Base-by-base conservation (phyloP, 1,140 invertebrate species). In the Euglossa dilemma region DNA sequence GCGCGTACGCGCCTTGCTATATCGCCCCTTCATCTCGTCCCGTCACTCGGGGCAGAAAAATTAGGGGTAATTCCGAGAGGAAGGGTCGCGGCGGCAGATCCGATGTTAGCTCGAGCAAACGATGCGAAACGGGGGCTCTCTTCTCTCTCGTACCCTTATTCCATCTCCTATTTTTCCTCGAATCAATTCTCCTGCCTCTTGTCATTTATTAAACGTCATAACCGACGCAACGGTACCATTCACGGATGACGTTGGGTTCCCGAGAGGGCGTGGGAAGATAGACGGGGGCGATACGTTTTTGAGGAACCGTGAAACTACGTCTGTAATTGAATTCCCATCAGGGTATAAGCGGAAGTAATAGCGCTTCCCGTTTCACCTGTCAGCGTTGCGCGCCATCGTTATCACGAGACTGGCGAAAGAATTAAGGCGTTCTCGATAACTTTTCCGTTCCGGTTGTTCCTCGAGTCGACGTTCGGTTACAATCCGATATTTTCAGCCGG, bases 131-230 rank as follows among this genome's bases (percentile, higher is more conserved):
- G 47, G 9, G 4, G 43, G 25, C n/a, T 59, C 23, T 59, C 23
- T 59, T 59, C 5, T 25, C 36, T 12, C n/a, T 12, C 0, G 18
- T 14, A 2, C 36, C 36, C 36, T 36, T 36, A 36, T 7, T 28
- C n/a, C 52, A 18, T 16, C 28, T 78, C 77, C 61, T 57, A 57
- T 36, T 45, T 77, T n/a, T 67, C 63, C 14, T 57, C 52, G 52
- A 57, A 78, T 78, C 75, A 69, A 67, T 70, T 57, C 52, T 64
- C 50, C 52, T 28, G 8, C 11, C 54, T 28, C 25, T 59, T 71
- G 52, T 79, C 43, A 61, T 79, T 64, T 61, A 71, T 79, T 57
- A 71, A 79, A 79, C 43, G 77, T 79, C 77, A 77, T 56, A 77
- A 67, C 14, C 28, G 50, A 77, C 14, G 47, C 20, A 77, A 45